Base-by-base conservation (phyloP, 2,888 invertebrate genomes). In the Ashinkailepas kermadecensis region DNA sequence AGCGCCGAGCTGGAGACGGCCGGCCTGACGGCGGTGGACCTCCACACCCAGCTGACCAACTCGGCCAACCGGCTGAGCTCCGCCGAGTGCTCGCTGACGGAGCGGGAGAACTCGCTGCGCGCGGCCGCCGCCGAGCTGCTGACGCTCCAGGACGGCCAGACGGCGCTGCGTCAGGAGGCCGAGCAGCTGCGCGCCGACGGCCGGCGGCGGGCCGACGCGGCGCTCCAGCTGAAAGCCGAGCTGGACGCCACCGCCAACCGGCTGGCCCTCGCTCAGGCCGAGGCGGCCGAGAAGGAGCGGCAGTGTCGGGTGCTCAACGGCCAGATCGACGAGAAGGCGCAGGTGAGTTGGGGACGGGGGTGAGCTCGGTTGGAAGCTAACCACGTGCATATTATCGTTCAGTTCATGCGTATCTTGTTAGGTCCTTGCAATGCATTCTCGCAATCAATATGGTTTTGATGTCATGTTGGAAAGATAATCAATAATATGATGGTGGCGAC, bases 21-120 rank as follows among this genome's bases (percentile, higher is more conserved):
- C 92, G 91, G 80, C 90, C 89, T 85, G 91, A 91, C 83, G 92
- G 91, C 84, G 92, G 87, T 85, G 91, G 92, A 85, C 92, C 93
- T 70, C 93, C 85, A 65, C 85, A 83, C 65, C 10, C 10, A 65
- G 65, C 65, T 65, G 56, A 65, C 82, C 39, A 74, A 23, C 65
- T n/a, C 65, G 10, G 8, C n/a, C 10, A 23, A 65, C n/a, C 65
- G 65, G n/a, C 65, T 65, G 23, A n/a, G n/a, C 9, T 10, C 10
- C n/a, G 65, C 65, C 10, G 65, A 65, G 65, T n/a, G 23, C 23
- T n/a, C 65, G 23, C 65, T 65, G 65, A 2, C 9, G 23, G 65
- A 65, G 65, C 65, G 65, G 18, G 65, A n/a, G 8, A 23, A n/a
- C n/a, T n/a, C 65, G 65, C 65, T 65, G 23, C n/a, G n/a, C n/a